Percentiles rank a stretch among this genome's conserved stretches.
Conservation (phyloP, 2,113 vertebrate genomes). For the Melospiza melodia region DNA sequence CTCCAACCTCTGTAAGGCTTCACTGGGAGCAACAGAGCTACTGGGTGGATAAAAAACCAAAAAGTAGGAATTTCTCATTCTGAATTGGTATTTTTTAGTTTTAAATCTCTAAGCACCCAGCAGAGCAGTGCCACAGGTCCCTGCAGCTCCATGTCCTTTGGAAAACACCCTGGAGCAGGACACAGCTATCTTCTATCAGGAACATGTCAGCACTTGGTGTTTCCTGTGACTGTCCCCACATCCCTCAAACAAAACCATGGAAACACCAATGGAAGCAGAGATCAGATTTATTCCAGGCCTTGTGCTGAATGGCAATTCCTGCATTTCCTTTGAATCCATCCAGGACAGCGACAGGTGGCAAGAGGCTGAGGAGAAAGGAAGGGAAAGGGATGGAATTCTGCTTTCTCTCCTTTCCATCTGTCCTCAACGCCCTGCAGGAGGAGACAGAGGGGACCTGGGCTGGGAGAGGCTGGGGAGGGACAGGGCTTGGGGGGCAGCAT, state of each 20-base stretch:
- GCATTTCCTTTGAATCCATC: neutral
- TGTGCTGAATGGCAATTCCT: slow-evolving; percentile 4
- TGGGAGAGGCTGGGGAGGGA: neutral
- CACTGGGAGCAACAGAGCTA: neutral
- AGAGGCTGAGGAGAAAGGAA: neutral
- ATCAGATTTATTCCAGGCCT: neutral
- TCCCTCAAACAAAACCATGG: neutral
- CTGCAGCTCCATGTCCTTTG: neutral
- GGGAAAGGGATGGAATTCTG: neutral
- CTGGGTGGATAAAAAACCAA: fast-evolving
- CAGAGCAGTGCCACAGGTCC: neutral
- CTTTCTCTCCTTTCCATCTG: neutral
- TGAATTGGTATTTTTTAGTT: neutral
- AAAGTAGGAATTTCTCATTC: neutral
- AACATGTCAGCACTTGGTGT: neutral
- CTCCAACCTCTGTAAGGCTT: neutral
- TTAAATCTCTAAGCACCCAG: neutral
- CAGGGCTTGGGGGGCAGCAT: fast-evolving
- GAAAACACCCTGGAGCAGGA: neutral
- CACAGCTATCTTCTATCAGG: neutral
- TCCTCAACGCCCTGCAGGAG: neutral
- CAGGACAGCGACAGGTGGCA: neutral
- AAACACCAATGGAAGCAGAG: neutral
- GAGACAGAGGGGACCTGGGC: neutral
- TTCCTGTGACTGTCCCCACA: neutral